Percentiles rank a stretch among this genome's conserved stretches.
Conservation (phyloP, 2,113 vertebrate species). For the Centropristis striata region DNA sequence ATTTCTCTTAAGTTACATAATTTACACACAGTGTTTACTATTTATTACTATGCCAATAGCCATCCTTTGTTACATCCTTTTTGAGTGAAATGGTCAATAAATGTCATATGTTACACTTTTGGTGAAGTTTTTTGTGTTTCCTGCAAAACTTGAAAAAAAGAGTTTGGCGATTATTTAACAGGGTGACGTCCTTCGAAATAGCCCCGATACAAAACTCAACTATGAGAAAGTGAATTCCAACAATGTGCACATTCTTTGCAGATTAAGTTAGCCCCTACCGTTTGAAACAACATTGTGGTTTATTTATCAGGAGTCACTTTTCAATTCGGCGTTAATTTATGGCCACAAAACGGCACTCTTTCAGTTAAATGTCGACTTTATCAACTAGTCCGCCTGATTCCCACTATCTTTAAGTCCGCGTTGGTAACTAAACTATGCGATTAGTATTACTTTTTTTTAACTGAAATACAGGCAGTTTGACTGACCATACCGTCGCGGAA, state of each 20-base stretch:
- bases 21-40: too few relatives aligned
- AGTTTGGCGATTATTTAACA: too few relatives aligned
- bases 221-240: not conserved
- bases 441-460: too few relatives aligned
- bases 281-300: not conserved
- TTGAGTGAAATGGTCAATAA: too few relatives aligned
- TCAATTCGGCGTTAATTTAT: not conserved
- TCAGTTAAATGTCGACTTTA: not conserved
- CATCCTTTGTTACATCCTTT: too few relatives aligned
- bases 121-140: too few relatives aligned
- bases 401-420: not conserved
- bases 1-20: too few relatives aligned
- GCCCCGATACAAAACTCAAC: not conserved
- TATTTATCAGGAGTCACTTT: not conserved
- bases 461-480: accelerated
- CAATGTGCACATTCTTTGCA: accelerated
- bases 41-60: too few relatives aligned
- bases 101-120: too few relatives aligned
- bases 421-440: accelerated
- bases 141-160: too few relatives aligned
- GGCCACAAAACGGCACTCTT: not conserved
- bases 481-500: not conserved
- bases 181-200: accelerated
- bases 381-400: not conserved
- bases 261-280: not conserved